These are phyloP conservation scores for Porites divaricata DNA, from an alignment of 92 coral and sea anemone species.

Conservation along the genomic window DNA sequence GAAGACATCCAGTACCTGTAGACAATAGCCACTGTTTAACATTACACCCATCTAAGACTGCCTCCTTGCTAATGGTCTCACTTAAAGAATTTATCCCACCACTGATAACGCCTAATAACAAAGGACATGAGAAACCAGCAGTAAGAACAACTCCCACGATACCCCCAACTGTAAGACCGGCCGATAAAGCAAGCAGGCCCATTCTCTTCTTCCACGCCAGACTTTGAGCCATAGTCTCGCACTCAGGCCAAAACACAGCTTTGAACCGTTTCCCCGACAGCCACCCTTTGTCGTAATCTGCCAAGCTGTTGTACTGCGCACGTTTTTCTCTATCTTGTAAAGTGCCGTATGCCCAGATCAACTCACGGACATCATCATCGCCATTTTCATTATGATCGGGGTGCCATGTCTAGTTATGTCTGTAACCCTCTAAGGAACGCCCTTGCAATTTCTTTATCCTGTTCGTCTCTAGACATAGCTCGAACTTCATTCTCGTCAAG, in stretches of 20 bases:
- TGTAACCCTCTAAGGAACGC: constrained; percentile 38
- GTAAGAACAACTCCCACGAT: not conserved
- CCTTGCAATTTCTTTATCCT: constrained; percentile 14
- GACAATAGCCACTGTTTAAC: constrained; percentile 23
- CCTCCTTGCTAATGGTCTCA: constrained; percentile 11
- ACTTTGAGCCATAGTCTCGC: constrained; percentile 53
- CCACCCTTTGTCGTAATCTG: constrained; percentile 66
- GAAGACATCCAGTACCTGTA: constrained; percentile 41
- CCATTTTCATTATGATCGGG: constrained; percentile 52
- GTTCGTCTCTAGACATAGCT: constrained; percentile 35
- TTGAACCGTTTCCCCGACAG: not conserved
- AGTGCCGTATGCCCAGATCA: constrained; percentile 38
- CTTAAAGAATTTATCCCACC: constrained; percentile 27
- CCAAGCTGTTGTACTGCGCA: constrained; percentile 44
- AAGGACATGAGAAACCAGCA: constrained; percentile 54
- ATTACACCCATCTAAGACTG: constrained; percentile 34
- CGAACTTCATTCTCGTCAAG: constrained; percentile 54
- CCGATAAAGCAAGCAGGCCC: constrained; percentile 8
- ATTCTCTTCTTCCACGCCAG: constrained; percentile 19
- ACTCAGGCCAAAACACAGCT: constrained; percentile 57
- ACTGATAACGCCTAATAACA: constrained; percentile 5
- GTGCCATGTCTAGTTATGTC: constrained; percentile 71
- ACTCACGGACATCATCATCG: constrained; percentile 49
- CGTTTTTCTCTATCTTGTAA: constrained; percentile 41
- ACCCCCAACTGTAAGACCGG: constrained; percentile 23